Conservation (phyloP, 1,140 invertebrate species). For the Pteromalus puparum region DNA sequence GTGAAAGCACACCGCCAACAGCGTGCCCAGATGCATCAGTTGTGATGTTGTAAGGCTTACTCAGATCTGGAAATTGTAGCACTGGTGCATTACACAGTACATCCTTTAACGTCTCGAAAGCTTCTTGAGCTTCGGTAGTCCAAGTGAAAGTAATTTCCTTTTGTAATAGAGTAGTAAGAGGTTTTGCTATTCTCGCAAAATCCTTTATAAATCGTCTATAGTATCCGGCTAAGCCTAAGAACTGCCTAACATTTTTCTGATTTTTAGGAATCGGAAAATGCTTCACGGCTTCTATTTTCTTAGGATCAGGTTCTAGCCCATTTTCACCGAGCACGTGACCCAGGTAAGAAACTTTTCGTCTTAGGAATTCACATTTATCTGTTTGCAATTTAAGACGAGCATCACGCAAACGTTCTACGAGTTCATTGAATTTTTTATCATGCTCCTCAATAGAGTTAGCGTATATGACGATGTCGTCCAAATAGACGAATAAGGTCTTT, state of each 20-base stretch:
- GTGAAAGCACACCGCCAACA: constrained; percentile 57
- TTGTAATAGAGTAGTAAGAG: constrained; percentile 60
- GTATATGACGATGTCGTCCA: constrained; percentile 72
- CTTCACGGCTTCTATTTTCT: constrained; percentile 50
- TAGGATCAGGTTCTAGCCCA: too few relatives aligned
- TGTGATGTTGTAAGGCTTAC: constrained; percentile 55
- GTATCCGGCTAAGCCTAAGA: constrained; percentile 59
- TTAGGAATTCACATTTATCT: constrained; percentile 34
- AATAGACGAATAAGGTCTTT: constrained; percentile 65
- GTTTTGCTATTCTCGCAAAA: constrained; percentile 60
- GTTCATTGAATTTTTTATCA: constrained; percentile 54
- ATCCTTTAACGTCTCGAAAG: constrained; percentile 56
- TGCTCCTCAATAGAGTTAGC: constrained; percentile 64
- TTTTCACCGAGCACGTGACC: constrained; percentile 58
- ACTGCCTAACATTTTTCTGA: constrained; percentile 52
- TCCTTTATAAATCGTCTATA: constrained; percentile 59
- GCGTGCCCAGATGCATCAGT: constrained; percentile 64
- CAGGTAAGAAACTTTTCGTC: constrained; percentile 57
- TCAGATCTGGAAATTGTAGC: constrained; percentile 57
- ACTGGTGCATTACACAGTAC: constrained; percentile 53
- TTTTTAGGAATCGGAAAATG: constrained; percentile 51
- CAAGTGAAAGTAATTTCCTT: constrained; percentile 58
- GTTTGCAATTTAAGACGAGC: constrained; percentile 37
- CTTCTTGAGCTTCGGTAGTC: not conserved
- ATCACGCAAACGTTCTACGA: constrained; percentile 55